Base-by-base conservation (phyloP, 1,140 invertebrate genomes). In the Hermetia illucens region DNA sequence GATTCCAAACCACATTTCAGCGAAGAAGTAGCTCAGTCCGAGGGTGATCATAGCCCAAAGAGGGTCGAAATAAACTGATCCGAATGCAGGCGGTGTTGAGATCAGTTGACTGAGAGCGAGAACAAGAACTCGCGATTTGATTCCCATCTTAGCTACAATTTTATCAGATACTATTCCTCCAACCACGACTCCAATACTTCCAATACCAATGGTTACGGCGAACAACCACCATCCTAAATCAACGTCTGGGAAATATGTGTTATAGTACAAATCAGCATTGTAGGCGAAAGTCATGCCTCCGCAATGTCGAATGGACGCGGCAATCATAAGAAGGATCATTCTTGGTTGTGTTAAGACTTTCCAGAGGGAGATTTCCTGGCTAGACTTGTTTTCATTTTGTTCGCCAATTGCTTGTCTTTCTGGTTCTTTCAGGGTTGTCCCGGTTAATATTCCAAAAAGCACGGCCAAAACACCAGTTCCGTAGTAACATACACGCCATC, bases 1-100 rank as follows among this genome's bases (percentile, higher is more conserved):
- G 41, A 91, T 88, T 31, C 85, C 85, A 54, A 90, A 89, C 85
- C 85, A 90, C 82, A 88, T 89, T 65, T 91, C 85, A 54, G 85
- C 83, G 47, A 87, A 87, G 61, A 89, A 79, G 49, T 88, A 89
- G 2, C 82, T 85, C 42, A 83, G 69, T 8, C 82, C 82, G 4
- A 89, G 68, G 1, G 81, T 86, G 34, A 87, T 77, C 74, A 91
- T 89, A 6, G 86, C 83, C 65, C 77, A 79, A 1, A 84, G 66
- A 1, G 88, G 85, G 27, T 72, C 70, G 48, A 89, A 81, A 46
- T 81, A 82, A 1, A 94, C 77, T 4, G 87, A 88, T 9, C 87
- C 86, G 51, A 90, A 88, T 9, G 87, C 86, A 42, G 85, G 84
- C 2, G 90, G 77, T 4, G 87, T 90, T 4, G 88, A 79, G 25